Base-by-base conservation (phyloP, 2,888 invertebrate genomes). In the Hemaris fuciformis region DNA sequence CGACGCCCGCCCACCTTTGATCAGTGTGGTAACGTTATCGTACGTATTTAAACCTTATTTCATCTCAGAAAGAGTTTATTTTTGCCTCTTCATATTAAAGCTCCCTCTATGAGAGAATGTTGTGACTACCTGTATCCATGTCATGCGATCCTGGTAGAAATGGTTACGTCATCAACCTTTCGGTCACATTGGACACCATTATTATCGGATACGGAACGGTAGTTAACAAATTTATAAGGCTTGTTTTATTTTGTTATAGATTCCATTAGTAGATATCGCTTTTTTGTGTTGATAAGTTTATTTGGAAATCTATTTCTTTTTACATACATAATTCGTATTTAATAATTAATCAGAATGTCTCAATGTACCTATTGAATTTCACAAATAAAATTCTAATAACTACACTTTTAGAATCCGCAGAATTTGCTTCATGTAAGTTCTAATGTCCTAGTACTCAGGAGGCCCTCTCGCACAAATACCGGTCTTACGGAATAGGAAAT, bases 1-100 rank as follows among this genome's bases (percentile, higher is more conserved):
- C 80, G 91, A 69, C 84, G 84, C 65, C 91, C 90, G 56, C 92
- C 91, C 25, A 66, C 72, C 60, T 92, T 88, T 70, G 91, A 92
- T 69, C 70, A 78, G 57, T 87, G 88, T 67, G 91, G 91, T 61
- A 84, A 83, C 53, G 89, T 91, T 57, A 72, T 91, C 66, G 91
- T 91, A 81, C 72, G 90, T 86, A 68, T 62, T 57, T 53, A 3
- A 25, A 64, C 62, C 58, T 65, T 60, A 65, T 34, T 0, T 0
- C 0, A 0, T 0, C 4, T 2, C 0, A 0, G 0, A 18, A 63
- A 66, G 61, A 56, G 31, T 53, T 60, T 31, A 62, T 10, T 65
- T 58, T 64, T 15, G 15, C 57, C 6, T 65, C 10, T 43, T 15
- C 4, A 1, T n/a, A 3, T n/a, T 10, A 8, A 22, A 15, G 18